A percentile compares a stretch with the other conserved stretches of the same genome.
Conservation (phyloP, 2,797 vertebrate genomes). For the Acanthornis magna region DNA sequence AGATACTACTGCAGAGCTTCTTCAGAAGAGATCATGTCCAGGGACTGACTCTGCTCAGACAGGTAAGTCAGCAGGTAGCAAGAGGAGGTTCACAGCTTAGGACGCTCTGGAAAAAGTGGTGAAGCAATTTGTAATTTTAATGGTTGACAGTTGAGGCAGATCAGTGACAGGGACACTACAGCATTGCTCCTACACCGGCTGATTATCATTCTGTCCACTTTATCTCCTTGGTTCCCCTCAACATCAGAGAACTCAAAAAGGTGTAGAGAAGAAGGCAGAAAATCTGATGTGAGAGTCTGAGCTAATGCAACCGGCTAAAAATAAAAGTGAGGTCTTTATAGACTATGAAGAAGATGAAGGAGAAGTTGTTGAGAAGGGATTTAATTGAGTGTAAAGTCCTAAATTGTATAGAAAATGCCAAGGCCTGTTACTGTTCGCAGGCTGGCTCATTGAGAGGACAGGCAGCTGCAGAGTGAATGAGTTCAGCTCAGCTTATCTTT, state of each 20-base stretch:
- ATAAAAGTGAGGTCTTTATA: constrained; percentile 16
- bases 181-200: neutral
- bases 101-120: neutral
- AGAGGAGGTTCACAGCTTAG: neutral
- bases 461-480: neutral
- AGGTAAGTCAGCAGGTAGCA: neutral
- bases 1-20: neutral
- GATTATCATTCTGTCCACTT: constrained; percentile 10
- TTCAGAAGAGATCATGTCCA: neutral
- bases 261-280: constrained; percentile 24
- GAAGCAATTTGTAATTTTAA: constrained; percentile 3
- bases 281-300: neutral
- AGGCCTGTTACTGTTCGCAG: neutral
- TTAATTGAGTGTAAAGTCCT: constrained; percentile 65
- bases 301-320: constrained; percentile 46
- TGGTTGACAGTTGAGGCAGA: neutral
- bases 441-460: neutral
- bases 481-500: neutral
- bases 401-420: constrained; percentile 57
- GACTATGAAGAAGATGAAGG: constrained; percentile 37
- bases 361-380: constrained; percentile 35
- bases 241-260: constrained; percentile 21
- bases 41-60: neutral
- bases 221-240: neutral
- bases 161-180: neutral